Percentiles rank a stretch among this genome's conserved stretches.
These are phyloP conservation scores for Phoebastria nigripes DNA, from an alignment of 2,797 vertebrate species.

Conservation along the genomic window DNA sequence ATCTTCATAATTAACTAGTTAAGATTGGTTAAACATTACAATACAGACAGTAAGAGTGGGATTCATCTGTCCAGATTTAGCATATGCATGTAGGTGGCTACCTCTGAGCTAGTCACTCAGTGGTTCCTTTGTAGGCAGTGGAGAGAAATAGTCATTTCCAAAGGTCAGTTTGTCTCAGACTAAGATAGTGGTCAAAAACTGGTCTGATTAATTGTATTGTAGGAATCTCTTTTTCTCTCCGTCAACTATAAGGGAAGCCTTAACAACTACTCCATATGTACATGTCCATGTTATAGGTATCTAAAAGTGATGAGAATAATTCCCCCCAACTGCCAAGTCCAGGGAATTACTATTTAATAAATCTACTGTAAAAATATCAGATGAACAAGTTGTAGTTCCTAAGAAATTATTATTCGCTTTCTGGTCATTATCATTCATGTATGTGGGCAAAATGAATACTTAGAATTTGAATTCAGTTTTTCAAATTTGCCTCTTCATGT, in stretches of 20 bases:
- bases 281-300: neutral
- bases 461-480: neutral
- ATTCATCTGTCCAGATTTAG: slow-evolving; percentile 1
- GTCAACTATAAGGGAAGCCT: neutral
- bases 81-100: neutral
- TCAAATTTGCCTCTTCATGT: neutral
- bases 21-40: neutral
- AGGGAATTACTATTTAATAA: neutral
- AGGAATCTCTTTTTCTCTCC: neutral
- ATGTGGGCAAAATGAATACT: neutral
- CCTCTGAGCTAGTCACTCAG: neutral
- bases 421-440: neutral
- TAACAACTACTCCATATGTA: neutral
- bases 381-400: neutral
- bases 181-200: neutral
- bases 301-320: neutral
- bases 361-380: neutral
- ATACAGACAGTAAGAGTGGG: neutral
- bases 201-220: neutral
- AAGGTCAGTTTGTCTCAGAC: neutral
- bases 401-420: neutral
- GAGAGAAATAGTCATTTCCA: neutral
- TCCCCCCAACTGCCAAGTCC: neutral
- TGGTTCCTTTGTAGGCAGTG: neutral
- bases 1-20: neutral